Evolutionary conservation across 2,113 vertebrate genomes (phyloP).

Genomic region (Odocoileus virginianus): DNA sequence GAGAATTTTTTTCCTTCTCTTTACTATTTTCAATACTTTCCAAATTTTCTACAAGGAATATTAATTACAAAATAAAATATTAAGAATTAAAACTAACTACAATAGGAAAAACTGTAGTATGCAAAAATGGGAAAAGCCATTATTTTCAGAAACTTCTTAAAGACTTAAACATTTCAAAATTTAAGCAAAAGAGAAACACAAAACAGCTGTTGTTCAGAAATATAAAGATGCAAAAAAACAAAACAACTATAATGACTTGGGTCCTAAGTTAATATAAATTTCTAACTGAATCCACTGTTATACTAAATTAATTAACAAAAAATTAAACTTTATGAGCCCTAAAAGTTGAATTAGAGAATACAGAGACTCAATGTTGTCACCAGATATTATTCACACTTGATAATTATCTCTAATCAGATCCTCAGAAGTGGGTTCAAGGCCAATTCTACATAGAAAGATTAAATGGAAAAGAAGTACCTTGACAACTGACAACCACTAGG

Average conservation of each 20-base stretch:
- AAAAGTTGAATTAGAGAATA: neutral
- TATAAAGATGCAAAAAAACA: neutral
- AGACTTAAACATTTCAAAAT: neutral
- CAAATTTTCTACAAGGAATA: neutral
- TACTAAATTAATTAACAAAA: neutral
- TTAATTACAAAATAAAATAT: neutral
- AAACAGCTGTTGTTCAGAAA: constrained; percentile 5
- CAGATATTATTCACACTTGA: neutral
- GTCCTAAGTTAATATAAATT: neutral
- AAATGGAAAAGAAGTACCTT: neutral
- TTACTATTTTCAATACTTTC: neutral
- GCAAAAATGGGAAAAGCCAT: constrained; percentile 1
- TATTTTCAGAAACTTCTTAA: constrained; percentile 27
- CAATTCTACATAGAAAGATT: neutral
- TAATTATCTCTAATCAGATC: neutral
- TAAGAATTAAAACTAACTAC: constrained; percentile 5
- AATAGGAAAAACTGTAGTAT: neutral
- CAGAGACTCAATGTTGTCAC: neutral
- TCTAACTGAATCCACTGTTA: constrained; percentile 2
- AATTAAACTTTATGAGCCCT: neutral
- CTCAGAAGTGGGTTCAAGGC: neutral
- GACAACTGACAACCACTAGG: neutral
- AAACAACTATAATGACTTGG: neutral
- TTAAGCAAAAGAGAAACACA: constrained; percentile 33
- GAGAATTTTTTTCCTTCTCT: neutral